phyloP scores from a whole-genome alignment of 2,797 vertebrate genomes.

The Anniella stebbinsi region DNA sequence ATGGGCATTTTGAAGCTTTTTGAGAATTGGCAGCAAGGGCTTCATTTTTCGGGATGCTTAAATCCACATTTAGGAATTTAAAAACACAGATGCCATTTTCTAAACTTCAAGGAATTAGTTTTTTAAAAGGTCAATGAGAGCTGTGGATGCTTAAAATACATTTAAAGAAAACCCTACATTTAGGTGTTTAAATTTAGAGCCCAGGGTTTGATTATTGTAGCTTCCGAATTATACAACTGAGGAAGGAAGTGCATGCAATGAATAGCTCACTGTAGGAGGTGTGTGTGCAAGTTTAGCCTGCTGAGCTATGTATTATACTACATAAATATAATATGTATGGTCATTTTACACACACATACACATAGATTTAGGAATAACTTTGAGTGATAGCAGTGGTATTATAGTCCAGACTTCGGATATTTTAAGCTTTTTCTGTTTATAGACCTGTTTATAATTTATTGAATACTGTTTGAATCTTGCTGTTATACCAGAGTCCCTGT shows the following conservation, averaged over 20 bases:
- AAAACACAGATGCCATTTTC: slow-evolving; percentile 8
- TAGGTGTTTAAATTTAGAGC: slow-evolving; percentile 63
- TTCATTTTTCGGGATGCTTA: not conserved
- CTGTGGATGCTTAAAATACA: slow-evolving; percentile 5
- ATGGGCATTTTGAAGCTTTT: not conserved
- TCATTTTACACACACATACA: slow-evolving; percentile 32
- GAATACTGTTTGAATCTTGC: not conserved
- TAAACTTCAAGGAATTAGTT: slow-evolving; percentile 30
- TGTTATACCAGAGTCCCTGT: too few relatives aligned
- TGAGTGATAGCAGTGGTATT: not conserved
- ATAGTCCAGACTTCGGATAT: not conserved
- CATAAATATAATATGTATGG: not conserved
- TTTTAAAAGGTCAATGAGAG: not conserved
- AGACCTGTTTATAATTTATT: not conserved
- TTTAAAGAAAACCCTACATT: slow-evolving; percentile 49
- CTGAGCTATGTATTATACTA: not conserved
- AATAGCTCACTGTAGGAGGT: not conserved
- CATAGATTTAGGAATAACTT: not conserved
- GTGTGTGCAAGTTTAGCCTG: slow-evolving; percentile 18
- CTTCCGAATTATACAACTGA: slow-evolving; percentile 41
- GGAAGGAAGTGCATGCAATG: slow-evolving; percentile 36
- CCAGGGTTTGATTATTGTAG: slow-evolving; percentile 29
- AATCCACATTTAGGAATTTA: not conserved
- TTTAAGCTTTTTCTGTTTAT: not conserved
- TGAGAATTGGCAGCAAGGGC: not conserved